Percentiles rank a stretch among this genome's conserved stretches.
These are phyloP conservation scores for Agrenia bidenticulata DNA, from an alignment of 2,888 invertebrate species.

Conservation along the genomic window DNA sequence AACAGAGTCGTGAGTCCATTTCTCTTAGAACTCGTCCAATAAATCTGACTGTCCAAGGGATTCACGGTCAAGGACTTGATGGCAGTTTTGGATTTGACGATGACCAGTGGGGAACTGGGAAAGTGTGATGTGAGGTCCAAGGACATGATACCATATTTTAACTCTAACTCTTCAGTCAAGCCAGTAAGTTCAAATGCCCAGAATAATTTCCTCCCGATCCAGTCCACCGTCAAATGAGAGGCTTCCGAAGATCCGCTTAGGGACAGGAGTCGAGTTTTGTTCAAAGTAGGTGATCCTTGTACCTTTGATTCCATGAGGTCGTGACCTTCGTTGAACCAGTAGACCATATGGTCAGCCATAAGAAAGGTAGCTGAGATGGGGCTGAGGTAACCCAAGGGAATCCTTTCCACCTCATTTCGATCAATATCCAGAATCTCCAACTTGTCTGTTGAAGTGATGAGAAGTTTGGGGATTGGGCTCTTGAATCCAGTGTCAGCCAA, in stretches of 20 bases:
- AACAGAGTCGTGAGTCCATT: conserved; percentile 65
- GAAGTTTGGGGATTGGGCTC: conserved; percentile 74
- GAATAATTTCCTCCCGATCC: conserved; percentile 81
- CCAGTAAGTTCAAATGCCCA: conserved; percentile 64
- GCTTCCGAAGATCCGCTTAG: conserved; percentile 58
- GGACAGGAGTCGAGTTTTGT: conserved; percentile 57
- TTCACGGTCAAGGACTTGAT: conserved; percentile 72
- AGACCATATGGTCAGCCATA: conserved; percentile 62
- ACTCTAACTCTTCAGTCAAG: conserved; percentile 63
- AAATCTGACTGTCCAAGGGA: conserved; percentile 69
- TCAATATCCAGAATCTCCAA: conserved; percentile 77
- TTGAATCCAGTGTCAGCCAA: conserved; percentile 66
- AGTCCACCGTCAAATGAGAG: conserved; percentile 71
- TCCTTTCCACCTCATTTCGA: conserved; percentile 57
- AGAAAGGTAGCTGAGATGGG: conserved; percentile 43
- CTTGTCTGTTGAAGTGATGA: conserved; percentile 71
- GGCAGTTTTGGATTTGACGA: conserved; percentile 55
- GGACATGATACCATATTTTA: conserved; percentile 44
- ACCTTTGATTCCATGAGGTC: conserved; percentile 62
- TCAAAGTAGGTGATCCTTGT: neutral
- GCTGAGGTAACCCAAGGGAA: conserved; percentile 33
- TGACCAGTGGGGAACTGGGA: conserved; percentile 30
- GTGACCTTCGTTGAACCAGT: conserved; percentile 79
- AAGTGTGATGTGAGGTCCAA: conserved; percentile 34
- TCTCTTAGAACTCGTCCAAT: conserved; percentile 72